Evolutionary conservation across 2,888 invertebrate genomes (phyloP), one percentile per base, ranked within the genome.

Genomic region (Xylota segnis): DNA sequence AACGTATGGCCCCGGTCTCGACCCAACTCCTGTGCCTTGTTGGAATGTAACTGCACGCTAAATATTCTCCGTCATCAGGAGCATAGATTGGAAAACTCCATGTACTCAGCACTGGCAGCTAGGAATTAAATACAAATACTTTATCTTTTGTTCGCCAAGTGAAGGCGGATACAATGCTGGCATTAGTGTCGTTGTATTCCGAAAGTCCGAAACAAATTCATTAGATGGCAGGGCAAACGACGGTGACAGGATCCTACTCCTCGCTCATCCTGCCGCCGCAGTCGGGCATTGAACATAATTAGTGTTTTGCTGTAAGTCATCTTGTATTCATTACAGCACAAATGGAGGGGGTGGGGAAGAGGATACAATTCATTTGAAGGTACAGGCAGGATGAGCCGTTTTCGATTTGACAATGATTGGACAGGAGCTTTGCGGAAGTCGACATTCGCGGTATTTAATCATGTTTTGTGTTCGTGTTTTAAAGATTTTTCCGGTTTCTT

Each of bases 101-200:
- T 43, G 47, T 34, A 37, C 37, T 5, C 27, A 37, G n/a, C 37
- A 34, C 9, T 52, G n/a, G 50, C 40, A 52, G 61, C 61, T 52
- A 52, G 37, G 40, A 72, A 61, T 72, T 58, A 71, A 71, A 47
- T 37, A 58, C 59, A 61, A 72, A 72, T 59, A 72, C 61, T 59
- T 61, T 23, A 40, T 61, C 23, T 52, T 61, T 40, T 23, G 59
- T 72, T 72, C 5, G 16, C 4, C 40, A 72, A 72, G 47, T 52
- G 7, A 27, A 27, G 27, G 40, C n/a, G 40, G 50, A n/a, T 32
- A 16, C 40, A 12, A n/a, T 40, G 52, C 27, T 61, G 29, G 50
- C 40, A 61, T 43, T 52, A 61, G 52, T 43, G 72, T 72, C 52
- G 61, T 61, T 61, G 18, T 23, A 40, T 27, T 6, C 40, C 6